A percentile compares a stretch with the other conserved stretches of the same genome.
Evolutionary conservation across 2,113 vertebrate species (phyloP).

Genomic region (Pelmatolapia mariae): DNA sequence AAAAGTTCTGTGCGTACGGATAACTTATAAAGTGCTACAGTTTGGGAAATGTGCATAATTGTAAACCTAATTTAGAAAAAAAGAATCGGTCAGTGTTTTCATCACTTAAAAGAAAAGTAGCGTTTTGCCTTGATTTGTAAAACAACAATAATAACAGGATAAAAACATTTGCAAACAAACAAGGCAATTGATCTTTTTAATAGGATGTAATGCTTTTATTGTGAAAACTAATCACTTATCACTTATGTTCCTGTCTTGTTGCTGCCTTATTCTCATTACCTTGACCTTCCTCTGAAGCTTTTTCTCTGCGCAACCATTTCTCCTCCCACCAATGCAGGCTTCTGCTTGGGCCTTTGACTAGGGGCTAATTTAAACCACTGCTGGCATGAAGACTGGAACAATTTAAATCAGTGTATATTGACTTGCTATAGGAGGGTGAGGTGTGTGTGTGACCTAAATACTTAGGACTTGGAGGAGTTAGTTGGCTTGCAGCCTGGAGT

Average conservation of each 20-base stretch:
- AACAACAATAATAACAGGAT: slow-evolving; percentile 1
- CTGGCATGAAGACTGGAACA: slow-evolving; percentile 31
- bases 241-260: background rate
- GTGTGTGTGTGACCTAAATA: slow-evolving; percentile 41
- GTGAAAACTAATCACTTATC: background rate
- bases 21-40: background rate
- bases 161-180: background rate
- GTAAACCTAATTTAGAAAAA: background rate
- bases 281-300: slow-evolving; percentile 43
- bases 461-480: slow-evolving; percentile 15
- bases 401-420: slow-evolving; percentile 10
- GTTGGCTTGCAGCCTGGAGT: slow-evolving; percentile 19
- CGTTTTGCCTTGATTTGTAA: background rate
- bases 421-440: slow-evolving; percentile 4
- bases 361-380: slow-evolving; percentile 47
- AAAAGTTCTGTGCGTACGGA: background rate
- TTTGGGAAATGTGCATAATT: background rate
- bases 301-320: slow-evolving; percentile 52
- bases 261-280: background rate
- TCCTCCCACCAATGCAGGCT: slow-evolving; percentile 47
- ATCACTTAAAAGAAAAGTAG: background rate
- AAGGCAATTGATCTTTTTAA: background rate
- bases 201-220: slow-evolving; percentile 44
- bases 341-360: slow-evolving; percentile 39
- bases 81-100: background rate